phyloP scores from a whole-genome alignment of 1,140 invertebrate genomes.

The Muscidifurax raptorellus region DNA sequence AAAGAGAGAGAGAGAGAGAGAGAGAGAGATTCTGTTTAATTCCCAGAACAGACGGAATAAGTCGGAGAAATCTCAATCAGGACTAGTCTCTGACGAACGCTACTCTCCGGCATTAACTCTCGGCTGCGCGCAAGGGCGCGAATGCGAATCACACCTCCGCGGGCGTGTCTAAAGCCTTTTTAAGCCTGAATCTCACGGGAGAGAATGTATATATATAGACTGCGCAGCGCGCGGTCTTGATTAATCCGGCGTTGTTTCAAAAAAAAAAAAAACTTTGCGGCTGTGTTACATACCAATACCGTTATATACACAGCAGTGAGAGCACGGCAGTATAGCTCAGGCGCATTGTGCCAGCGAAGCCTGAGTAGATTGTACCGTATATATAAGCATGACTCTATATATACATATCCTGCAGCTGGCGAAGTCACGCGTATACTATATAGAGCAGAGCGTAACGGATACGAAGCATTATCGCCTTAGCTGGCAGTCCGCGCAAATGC shows the following conservation, averaged over 20 bases:
- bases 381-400: not conserved
- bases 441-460: not conserved
- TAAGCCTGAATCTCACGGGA: not conserved
- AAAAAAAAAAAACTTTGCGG: no score
- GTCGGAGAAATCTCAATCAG: conserved; percentile 62
- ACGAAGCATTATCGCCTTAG: conserved; percentile 25
- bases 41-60: conserved; percentile 58
- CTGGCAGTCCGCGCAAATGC: conserved; percentile 19
- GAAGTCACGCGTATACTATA: not conserved
- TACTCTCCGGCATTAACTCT: conserved; percentile 54
- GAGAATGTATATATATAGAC: not conserved
- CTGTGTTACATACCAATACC: no score
- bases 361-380: conserved; percentile 2
- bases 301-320: no score
- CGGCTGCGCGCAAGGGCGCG: not conserved
- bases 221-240: not conserved
- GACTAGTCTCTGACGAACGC: conserved; percentile 55
- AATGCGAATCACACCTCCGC: conserved; percentile 4
- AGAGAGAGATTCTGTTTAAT: conserved; percentile 56
- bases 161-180: not conserved
- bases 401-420: no score
- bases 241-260: not conserved
- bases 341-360: not conserved
- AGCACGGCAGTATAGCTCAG: no score
- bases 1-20: no score